A percentile compares a stretch with the other conserved stretches of the same genome.
These are phyloP conservation scores for Pardosa pseudoannulata DNA, from an alignment of 2,888 invertebrate genomes.

Conservation along the genomic window DNA sequence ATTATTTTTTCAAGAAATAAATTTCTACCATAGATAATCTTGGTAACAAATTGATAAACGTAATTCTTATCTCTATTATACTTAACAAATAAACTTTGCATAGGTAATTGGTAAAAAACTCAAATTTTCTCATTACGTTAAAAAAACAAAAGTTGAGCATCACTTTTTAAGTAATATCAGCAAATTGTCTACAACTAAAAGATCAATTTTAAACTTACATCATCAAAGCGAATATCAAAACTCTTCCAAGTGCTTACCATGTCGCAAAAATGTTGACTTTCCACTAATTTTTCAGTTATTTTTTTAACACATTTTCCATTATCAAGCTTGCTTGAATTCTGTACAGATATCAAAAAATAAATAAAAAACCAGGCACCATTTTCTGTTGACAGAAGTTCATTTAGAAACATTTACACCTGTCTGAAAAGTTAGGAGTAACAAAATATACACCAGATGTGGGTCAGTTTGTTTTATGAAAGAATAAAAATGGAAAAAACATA, in stretches of 20 bases:
- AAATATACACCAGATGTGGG: slow-evolving; percentile 55
- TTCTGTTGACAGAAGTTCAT: slow-evolving; percentile 39
- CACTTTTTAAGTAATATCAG: no score
- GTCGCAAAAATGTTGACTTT: not conserved
- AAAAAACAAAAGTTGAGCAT: no score
- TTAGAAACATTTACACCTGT: slow-evolving; percentile 48
- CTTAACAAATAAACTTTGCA: no score
- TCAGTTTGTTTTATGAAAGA: slow-evolving; percentile 5
- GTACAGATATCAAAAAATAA: slow-evolving; percentile 67
- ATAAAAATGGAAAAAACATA: not conserved
- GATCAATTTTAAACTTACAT: no score
- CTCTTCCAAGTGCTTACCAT: not conserved
- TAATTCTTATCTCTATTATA: no score
- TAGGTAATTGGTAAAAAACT: no score
- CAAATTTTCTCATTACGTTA: no score
- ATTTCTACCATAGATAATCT: no score
- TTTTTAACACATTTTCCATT: not conserved
- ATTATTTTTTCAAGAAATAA: no score
- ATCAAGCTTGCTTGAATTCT: slow-evolving; percentile 23
- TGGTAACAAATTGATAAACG: no score
- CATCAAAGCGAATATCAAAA: not conserved
- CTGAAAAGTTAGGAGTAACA: slow-evolving; percentile 56
- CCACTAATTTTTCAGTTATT: not conserved
- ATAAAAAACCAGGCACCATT: slow-evolving; percentile 52
- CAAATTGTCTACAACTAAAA: no score